Conservation (phyloP, 2,888 invertebrate species). For the Eristalinus aeneus region DNA sequence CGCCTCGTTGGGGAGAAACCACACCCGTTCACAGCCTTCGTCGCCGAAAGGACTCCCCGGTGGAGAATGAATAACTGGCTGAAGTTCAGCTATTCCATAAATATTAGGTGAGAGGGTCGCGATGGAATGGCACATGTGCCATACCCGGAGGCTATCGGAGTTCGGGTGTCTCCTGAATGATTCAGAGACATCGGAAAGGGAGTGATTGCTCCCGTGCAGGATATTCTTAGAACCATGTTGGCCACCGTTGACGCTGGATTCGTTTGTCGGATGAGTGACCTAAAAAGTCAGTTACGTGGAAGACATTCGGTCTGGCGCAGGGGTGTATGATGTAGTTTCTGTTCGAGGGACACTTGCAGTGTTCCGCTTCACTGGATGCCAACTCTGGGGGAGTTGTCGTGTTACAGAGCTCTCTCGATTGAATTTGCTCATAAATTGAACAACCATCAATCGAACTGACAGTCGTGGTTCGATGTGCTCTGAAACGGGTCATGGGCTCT, state of each 20-base stretch:
- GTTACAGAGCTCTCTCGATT: background rate
- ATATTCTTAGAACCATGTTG: background rate
- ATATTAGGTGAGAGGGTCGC: slow-evolving; percentile 54
- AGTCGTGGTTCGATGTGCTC: background rate
- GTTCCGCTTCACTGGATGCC: background rate
- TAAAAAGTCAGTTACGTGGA: background rate
- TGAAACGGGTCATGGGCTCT: background rate
- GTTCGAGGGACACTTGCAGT: background rate
- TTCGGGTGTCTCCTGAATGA: background rate
- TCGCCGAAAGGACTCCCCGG: slow-evolving; percentile 18
- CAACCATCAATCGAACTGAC: background rate
- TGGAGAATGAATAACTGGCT: background rate
- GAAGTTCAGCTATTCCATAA: slow-evolving; percentile 45
- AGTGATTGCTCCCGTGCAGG: background rate
- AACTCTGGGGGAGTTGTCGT: background rate
- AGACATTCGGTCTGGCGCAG: background rate
- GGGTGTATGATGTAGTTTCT: background rate
- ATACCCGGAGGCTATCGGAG: background rate
- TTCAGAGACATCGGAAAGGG: background rate
- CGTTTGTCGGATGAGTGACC: background rate
- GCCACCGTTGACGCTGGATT: background rate
- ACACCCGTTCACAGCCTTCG: background rate
- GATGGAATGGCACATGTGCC: slow-evolving; percentile 1
- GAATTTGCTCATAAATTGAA: background rate
- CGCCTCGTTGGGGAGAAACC: background rate